A percentile compares a stretch with the other conserved stretches of the same genome.
These are phyloP conservation scores for Drosophila mayri DNA, from an alignment of 1,140 invertebrate genomes.

Conservation along the genomic window DNA sequence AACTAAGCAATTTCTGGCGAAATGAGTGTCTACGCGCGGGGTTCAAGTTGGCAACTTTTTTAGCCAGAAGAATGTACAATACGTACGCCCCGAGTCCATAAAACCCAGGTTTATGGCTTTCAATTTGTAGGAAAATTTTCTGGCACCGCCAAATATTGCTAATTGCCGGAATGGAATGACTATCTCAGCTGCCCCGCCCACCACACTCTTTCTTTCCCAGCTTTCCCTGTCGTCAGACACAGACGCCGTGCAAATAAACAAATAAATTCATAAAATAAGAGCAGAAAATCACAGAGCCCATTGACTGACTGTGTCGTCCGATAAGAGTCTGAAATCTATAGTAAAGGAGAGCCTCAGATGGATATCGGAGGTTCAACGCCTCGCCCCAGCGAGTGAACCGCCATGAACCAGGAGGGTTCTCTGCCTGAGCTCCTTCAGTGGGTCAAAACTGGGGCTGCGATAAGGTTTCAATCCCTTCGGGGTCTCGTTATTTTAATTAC, in stretches of 20 bases:
- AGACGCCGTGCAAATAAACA: constrained; percentile 61
- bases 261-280: constrained; percentile 58
- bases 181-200: constrained; percentile 30
- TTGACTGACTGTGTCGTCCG: constrained; percentile 32
- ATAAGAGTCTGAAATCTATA: constrained; percentile 21
- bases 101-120: constrained; percentile 49
- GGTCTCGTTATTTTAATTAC: constrained; percentile 67
- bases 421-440: constrained; percentile 37
- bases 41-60: constrained; percentile 22
- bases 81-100: constrained; percentile 41
- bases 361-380: constrained; percentile 21
- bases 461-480: constrained; percentile 18
- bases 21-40: constrained; percentile 17
- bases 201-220: constrained; percentile 26
- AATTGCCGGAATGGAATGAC: constrained; percentile 46
- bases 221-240: constrained; percentile 17
- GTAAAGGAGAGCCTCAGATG: constrained; percentile 2
- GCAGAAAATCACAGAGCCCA: constrained; percentile 26
- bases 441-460: constrained; percentile 30
- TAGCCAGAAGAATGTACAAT: constrained; percentile 16
- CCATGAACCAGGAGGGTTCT: constrained; percentile 24
- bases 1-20: constrained; percentile 54
- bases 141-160: constrained; percentile 53
- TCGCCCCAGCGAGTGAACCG: constrained; percentile 13
- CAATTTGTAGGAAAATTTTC: constrained; percentile 65